phyloP scores from a whole-genome alignment of 2,888 invertebrate species.

The Athalia cordata region DNA sequence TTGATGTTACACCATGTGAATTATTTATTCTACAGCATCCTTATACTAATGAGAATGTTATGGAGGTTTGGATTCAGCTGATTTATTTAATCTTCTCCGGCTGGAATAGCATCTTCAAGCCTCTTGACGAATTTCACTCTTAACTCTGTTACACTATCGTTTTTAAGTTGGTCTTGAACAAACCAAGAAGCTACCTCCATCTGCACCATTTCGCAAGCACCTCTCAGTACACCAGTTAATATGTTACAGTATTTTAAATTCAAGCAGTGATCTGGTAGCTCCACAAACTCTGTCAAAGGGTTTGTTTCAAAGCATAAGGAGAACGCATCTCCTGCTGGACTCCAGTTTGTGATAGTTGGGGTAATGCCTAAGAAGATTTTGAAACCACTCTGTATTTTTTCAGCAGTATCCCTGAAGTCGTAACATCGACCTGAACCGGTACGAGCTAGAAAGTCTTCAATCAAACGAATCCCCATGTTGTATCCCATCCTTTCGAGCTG shows the following conservation, averaged over 20 bases:
- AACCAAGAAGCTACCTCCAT: constrained; percentile 97
- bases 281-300: constrained; percentile 97
- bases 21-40: neutral
- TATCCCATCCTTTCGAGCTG: constrained; percentile 97
- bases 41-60: constrained; percentile 6
- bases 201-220: constrained; percentile 99
- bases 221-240: constrained; percentile 92
- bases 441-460: constrained; percentile 97
- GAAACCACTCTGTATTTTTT: constrained; percentile 90
- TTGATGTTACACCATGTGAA: neutral
- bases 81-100: constrained; percentile 92
- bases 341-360: constrained; percentile 96
- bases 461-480: constrained; percentile 97
- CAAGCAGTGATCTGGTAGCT: constrained; percentile 89
- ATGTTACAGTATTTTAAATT: constrained; percentile 94
- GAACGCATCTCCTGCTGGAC: constrained; percentile 95
- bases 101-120: constrained; percentile 97
- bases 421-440: constrained; percentile 92
- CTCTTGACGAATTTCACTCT: constrained; percentile 95
- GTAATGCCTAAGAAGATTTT: constrained; percentile 84
- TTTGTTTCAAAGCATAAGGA: constrained; percentile 96
- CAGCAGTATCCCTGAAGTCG: constrained; percentile 97
- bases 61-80: neutral
- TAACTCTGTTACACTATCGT: constrained; percentile 94
- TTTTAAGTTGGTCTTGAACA: constrained; percentile 95